Evolutionary conservation across 2,888 invertebrate genomes (phyloP).

Genomic region (Pollenia angustigena): DNA sequence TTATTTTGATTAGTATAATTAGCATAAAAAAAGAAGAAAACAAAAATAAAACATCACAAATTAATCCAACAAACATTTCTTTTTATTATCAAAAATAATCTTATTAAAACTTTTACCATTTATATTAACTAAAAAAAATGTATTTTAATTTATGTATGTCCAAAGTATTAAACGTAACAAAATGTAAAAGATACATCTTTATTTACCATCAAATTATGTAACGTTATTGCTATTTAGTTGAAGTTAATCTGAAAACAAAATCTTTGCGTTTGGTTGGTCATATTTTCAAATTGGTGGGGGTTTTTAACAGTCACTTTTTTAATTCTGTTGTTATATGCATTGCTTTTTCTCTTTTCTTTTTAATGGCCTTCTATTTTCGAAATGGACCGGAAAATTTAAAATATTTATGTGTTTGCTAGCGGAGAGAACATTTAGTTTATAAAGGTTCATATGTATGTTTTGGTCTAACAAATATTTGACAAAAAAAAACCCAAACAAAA

Average conservation of each 20-base stretch:
- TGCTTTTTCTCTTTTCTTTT: background rate
- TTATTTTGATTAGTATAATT: conserved; percentile 33
- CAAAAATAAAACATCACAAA: background rate
- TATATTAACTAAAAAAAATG: background rate
- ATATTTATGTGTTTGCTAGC: background rate
- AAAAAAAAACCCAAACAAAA: too few relatives aligned
- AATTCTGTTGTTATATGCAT: background rate
- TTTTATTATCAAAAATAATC: conserved; percentile 7
- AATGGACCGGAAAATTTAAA: conserved; percentile 58
- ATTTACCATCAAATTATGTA: background rate
- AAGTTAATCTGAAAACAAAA: conserved; percentile 18
- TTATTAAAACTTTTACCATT: conserved; percentile 26
- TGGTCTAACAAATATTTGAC: too few relatives aligned
- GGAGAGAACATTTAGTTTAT: background rate
- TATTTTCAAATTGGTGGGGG: background rate
- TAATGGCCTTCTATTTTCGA: conserved; percentile 47
- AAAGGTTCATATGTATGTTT: too few relatives aligned
- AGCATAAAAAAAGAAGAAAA: conserved; percentile 2
- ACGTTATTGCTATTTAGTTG: background rate
- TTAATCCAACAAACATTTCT: conserved; percentile 16
- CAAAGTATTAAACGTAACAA: background rate
- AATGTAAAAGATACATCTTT: background rate
- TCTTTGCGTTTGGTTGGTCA: conserved; percentile 39
- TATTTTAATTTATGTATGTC: background rate
- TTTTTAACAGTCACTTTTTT: conserved; percentile 22